Evolutionary conservation across 2,888 invertebrate genomes (phyloP).

Genomic region (Octodonta nipae): DNA sequence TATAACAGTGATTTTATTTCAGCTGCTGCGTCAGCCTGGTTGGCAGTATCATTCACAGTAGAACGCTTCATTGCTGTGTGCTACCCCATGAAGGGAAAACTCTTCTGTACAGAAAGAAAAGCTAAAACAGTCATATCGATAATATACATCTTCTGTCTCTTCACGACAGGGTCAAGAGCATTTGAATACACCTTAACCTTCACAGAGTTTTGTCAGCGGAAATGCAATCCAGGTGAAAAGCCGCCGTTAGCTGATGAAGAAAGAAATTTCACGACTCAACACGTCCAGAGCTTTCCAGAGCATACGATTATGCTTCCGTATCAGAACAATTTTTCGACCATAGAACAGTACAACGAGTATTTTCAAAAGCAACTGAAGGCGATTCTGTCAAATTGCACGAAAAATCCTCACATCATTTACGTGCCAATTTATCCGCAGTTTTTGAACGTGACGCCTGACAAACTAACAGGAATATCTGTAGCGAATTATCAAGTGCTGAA

Average conservation of each 20-base stretch:
- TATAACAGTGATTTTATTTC: constrained; percentile 9
- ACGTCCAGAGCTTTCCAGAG: background rate
- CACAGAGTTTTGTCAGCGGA: constrained; percentile 22
- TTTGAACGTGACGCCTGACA: constrained; percentile 6
- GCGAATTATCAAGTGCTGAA: too few relatives aligned
- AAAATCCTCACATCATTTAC: constrained; percentile 17
- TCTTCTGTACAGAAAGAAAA: constrained; percentile 53
- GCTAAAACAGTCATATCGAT: constrained; percentile 51
- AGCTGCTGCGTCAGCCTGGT: constrained; percentile 59
- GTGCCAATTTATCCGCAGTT: constrained; percentile 12
- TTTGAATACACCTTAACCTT: constrained; percentile 48
- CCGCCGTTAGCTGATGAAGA: background rate
- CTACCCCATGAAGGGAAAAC: constrained; percentile 57
- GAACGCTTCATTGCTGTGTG: constrained; percentile 65
- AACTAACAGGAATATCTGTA: too few relatives aligned
- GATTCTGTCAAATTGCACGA: constrained; percentile 16
- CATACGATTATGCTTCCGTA: constrained; percentile 3
- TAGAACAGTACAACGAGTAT: constrained; percentile 5
- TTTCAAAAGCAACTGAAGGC: constrained; percentile 11
- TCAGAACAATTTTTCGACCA: background rate
- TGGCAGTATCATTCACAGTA: constrained; percentile 61
- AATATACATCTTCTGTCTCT: constrained; percentile 45
- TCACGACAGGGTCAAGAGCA: constrained; percentile 49
- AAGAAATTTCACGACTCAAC: background rate
- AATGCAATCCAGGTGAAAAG: constrained; percentile 14